Evolutionary conservation across 1,140 invertebrate species (phyloP).

Genomic region (Atta cephalotes): DNA sequence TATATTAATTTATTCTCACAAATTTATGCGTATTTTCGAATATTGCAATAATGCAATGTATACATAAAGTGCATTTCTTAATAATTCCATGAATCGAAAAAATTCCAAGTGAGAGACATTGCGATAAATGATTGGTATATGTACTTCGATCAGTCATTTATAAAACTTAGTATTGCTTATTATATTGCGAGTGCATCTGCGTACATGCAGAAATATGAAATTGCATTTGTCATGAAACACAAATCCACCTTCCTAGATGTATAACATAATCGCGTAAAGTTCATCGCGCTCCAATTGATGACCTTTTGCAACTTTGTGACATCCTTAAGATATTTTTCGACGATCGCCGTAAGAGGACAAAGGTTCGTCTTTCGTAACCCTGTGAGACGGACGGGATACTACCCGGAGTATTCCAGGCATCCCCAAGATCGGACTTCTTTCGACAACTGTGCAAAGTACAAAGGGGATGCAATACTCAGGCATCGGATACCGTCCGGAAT

Average conservation of each 20-base stretch:
- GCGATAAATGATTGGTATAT: neutral
- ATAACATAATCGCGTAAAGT: neutral
- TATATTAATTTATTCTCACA: slow-evolving; percentile 35
- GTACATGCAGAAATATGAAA: neutral
- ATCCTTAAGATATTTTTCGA: slow-evolving; percentile 49
- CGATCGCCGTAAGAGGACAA: slow-evolving; percentile 43
- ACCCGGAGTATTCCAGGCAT: slow-evolving; percentile 34
- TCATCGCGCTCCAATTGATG: neutral
- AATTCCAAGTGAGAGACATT: neutral
- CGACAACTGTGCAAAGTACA: slow-evolving; percentile 63
- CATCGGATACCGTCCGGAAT: slow-evolving; percentile 49
- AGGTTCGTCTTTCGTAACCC: neutral
- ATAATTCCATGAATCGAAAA: neutral
- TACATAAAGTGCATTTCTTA: neutral
- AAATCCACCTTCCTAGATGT: neutral
- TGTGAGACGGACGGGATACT: neutral
- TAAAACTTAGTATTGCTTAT: neutral
- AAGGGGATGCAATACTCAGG: slow-evolving; percentile 52
- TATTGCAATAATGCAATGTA: neutral
- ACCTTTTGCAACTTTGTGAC: slow-evolving; percentile 43
- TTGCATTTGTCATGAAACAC: slow-evolving; percentile 21
- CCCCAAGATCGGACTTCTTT: slow-evolving; percentile 48
- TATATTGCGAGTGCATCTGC: neutral
- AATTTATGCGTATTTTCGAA: neutral
- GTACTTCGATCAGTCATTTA: neutral